Percentiles rank a stretch among this genome's conserved stretches.
phyloP scores from a whole-genome alignment of 2,797 vertebrate genomes.

The Cottoperca gobio region DNA sequence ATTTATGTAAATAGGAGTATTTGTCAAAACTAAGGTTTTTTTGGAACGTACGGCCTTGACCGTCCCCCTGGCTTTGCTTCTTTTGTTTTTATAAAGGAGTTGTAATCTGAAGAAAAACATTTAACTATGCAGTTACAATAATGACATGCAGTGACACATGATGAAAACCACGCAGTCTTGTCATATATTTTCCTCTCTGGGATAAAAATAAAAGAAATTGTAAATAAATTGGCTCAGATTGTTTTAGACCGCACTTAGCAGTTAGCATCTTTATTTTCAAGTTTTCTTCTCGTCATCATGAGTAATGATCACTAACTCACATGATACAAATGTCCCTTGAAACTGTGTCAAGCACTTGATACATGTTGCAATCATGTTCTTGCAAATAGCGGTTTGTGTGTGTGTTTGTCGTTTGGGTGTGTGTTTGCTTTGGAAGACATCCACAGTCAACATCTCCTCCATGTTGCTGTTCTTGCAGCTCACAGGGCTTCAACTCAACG shows the following conservation, averaged over 20 bases:
- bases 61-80: constrained; percentile 40
- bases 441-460: constrained; percentile 74
- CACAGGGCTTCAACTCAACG: constrained; percentile 48
- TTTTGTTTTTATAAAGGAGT: constrained; percentile 3
- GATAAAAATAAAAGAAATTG: constrained; percentile 76
- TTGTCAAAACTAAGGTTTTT: constrained; percentile 31
- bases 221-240: constrained; percentile 80
- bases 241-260: constrained; percentile 57
- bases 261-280: constrained; percentile 49
- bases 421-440: constrained; percentile 66
- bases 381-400: constrained; percentile 51
- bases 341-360: constrained; percentile 51
- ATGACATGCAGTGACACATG: constrained; percentile 43
- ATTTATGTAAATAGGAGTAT: constrained; percentile 46
- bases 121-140: constrained; percentile 28
- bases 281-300: constrained; percentile 82
- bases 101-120: constrained; percentile 52
- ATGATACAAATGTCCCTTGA: constrained; percentile 24
- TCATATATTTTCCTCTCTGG: constrained; percentile 17
- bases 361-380: constrained; percentile 70
- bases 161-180: constrained; percentile 36
- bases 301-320: constrained; percentile 42
- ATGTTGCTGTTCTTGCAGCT: constrained; percentile 56
- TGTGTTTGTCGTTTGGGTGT: constrained; percentile 42
- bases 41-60: constrained; percentile 21